phyloP scores from a whole-genome alignment of 1,140 invertebrate genomes.

The Aphidius gifuensis region DNA sequence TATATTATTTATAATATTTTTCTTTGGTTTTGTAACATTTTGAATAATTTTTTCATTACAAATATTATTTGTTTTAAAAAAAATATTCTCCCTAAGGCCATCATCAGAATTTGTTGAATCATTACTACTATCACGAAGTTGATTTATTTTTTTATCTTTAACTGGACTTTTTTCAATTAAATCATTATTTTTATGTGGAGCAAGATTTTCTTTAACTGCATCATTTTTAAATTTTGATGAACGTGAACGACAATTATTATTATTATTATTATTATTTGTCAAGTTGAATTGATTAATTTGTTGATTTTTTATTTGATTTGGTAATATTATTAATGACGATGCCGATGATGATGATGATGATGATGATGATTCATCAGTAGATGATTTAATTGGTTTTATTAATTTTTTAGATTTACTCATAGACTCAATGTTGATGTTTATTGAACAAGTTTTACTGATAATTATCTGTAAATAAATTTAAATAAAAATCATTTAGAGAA shows the following conservation, averaged over 20 bases:
- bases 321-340: neutral
- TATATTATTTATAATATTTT: conserved; percentile 3
- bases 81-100: neutral
- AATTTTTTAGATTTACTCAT: neutral
- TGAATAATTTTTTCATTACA: conserved; percentile 3
- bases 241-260: neutral
- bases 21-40: neutral
- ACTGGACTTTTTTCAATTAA: no score
- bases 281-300: neutral
- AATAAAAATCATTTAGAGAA: neutral
- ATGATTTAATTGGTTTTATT: no score
- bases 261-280: neutral
- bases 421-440: neutral
- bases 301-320: neutral
- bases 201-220: no score
- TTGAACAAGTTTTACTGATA: conserved; percentile 1
- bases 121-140: neutral
- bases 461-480: conserved; percentile 32
- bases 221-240: no score
- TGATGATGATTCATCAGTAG: neutral
- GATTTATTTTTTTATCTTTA: no score
- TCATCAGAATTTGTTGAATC: neutral
- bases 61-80: neutral
- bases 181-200: no score
- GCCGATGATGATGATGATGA: no score